Evolutionary conservation across 2,113 vertebrate genomes (phyloP), one percentile per base, ranked within the genome.

Genomic region (Synodontis membranacea): DNA sequence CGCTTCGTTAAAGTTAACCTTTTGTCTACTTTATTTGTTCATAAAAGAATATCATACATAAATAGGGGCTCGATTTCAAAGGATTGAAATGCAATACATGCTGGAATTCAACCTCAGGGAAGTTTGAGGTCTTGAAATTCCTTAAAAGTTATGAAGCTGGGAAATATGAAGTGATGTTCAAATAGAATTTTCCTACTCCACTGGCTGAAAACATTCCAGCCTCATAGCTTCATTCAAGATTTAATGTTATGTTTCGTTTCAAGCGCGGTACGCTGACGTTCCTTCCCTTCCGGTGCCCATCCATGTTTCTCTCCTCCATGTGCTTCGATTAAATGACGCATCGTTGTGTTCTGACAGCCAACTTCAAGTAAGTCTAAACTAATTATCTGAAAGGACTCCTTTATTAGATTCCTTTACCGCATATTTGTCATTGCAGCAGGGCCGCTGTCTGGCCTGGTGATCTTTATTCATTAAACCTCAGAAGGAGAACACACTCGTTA

Each of bases 311-410:
- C 79, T 75, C 75, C 52, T 58, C 64, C 82, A 44, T 37, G 1
- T 31, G 37, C n/a, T 86, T 88, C 82, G 60, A 87, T 91, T 83
- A 91, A 84, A 88, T 87, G 68, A 88, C 64, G 88, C 66, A 88
- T 90, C 87, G 87, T 90, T 89, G 87, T 54, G 70, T 89, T 90
- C 83, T 91, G 89, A 91, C 89, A 90, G 87, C 86, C 80, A 81
- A 89, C 64, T 88, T 91, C 88, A 92, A 88, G 91, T 91, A 87
- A 89, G 88, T 91, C 58, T 84, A 80, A 90, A 7, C 34, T 89
- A 92, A 93, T 94, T 92, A 93, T 83, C 83, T 74, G 84, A 78
- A 93, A 91, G 84, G 84, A 82, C 82, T 60, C 85, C 66, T 60
- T 88, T 88, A 88, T 92, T 90, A 92, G 88, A 89, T 72, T 85